Evolutionary conservation across 1,140 invertebrate species (phyloP), one percentile per base, ranked within the genome.

Genomic region (Gryon sp.): DNA sequence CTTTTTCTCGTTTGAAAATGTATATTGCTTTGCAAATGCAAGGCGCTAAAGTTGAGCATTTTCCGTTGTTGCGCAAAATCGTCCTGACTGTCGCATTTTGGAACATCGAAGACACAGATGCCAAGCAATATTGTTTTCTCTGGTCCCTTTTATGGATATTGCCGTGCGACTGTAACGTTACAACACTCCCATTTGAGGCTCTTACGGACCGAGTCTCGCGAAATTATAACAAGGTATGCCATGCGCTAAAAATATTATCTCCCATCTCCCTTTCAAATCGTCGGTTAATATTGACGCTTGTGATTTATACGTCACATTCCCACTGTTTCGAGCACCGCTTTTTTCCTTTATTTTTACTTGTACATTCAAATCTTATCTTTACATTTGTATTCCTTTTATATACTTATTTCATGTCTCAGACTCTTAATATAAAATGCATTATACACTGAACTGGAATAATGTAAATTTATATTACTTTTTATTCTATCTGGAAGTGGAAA

Each of bases 131-230:
- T 88, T 88, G 83, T 84, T 86, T 86, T 77, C 81, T 80, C 78
- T 68, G 81, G 81, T 84, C 80, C 81, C 81, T 86, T 87, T 87
- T 86, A 88, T 87, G 86, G 86, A 86, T 87, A 88, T 86, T 87
- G 82, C 86, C 80, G 79, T 80, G 78, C 79, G 63, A 65, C 76
- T 72, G 34, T 63, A 63, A 73, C 55, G 34, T 75, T 66, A 73
- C 73, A n/a, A 66, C 77, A 70, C 66, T 46, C 28, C 70, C 57
- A 75, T 69, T 73, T 63, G 57, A 79, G 66, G 50, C 65, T 73
- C 53, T 73, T 63, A 40, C 26, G 50, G 30, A 63, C 41, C 62
- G 74, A 41, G 69, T 30, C 68, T 62, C 60, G 66, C 80, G 66
- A 78, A 78, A 75, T 55, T 63, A 72, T 76, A 70, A 68, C 60